Base-by-base conservation (phyloP, 1,140 invertebrate genomes). In the Zaprionus davidi region DNA sequence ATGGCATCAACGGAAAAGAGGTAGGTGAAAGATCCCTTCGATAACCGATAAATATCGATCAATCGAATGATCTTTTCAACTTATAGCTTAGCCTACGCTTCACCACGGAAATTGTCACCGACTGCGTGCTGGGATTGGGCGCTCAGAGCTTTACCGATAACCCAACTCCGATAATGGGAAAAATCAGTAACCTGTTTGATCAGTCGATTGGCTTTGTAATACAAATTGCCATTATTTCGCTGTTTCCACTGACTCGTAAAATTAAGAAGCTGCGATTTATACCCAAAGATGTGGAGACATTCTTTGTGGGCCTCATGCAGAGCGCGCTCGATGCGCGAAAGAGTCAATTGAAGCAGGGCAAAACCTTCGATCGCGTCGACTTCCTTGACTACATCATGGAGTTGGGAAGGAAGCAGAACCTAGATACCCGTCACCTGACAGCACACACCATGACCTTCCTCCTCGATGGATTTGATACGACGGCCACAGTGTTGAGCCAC, bases 41-140 rank as follows among this genome's bases (percentile, higher is more conserved):
- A n/a, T 34, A 31, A 24, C 31, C 13, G 20, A 4, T 51, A 17
- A 7, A 13, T 9, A 36, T 28, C 0, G 2, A 20, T 15, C 3
- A 46, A 17, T 22, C 6, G 11, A 49, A 1, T 38, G n/a, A 13
- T 7, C 31, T 38, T 12, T 34, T 15, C 1, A 31, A 22, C 17
- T 31, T 38, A 0, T 36, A 92, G 90, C 55, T 92, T 6, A 93
- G 91, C 38, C 65, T 87, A 0, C 82, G 91, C 70, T 94, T 90
- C 63, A 94, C 94, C 2, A 88, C 92, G 0, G 94, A 94, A 64
- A 91, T 93, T 5, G 93, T 94, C 3, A 93, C 93, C 0, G 93
- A 92, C 60, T 93, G 93, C 5, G 94, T 93, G 0, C 91, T 94
- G 71, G 94, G 93, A 0, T 70, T 94, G 0, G 79, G 92, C 5